Evolutionary conservation across 2,888 invertebrate genomes (phyloP).

Genomic region (Hypomecis punctinalis): DNA sequence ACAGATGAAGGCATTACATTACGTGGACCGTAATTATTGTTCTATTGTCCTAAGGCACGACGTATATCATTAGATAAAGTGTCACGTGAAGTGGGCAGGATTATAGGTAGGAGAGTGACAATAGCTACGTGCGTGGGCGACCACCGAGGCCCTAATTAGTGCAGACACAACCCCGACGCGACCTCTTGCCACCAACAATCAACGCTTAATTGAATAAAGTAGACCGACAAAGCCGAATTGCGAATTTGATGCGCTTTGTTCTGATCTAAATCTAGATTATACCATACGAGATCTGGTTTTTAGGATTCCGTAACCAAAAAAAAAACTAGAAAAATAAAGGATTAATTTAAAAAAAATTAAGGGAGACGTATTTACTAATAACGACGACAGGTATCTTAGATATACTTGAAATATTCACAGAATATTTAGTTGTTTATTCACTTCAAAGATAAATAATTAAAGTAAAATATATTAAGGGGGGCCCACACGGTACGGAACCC

Average conservation of each 20-base stretch:
- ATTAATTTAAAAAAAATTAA: too few species aligned
- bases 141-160: slow-evolving; percentile 75
- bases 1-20: slow-evolving; percentile 9
- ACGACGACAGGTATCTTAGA: too few species aligned
- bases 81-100: slow-evolving; percentile 48
- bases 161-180: slow-evolving; percentile 75
- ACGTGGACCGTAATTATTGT: slow-evolving; percentile 30
- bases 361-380: too few species aligned
- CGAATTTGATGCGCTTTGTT: slow-evolving; percentile 61
- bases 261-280: slow-evolving; percentile 35
- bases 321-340: too few species aligned
- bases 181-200: slow-evolving; percentile 79
- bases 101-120: slow-evolving; percentile 56
- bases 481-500: too few species aligned
- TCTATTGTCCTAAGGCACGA: slow-evolving; percentile 35
- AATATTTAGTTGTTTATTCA: too few species aligned
- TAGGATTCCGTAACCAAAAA: too few species aligned
- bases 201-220: slow-evolving; percentile 79
- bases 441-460: too few species aligned
- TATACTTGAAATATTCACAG: too few species aligned
- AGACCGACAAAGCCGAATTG: slow-evolving; percentile 69
- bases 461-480: too few species aligned
- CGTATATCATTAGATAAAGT: slow-evolving; percentile 37
- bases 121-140: slow-evolving; percentile 74
- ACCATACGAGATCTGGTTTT: slow-evolving; percentile 8